Base-by-base conservation (phyloP, 2,888 invertebrate genomes). In the Taenaris catops region DNA sequence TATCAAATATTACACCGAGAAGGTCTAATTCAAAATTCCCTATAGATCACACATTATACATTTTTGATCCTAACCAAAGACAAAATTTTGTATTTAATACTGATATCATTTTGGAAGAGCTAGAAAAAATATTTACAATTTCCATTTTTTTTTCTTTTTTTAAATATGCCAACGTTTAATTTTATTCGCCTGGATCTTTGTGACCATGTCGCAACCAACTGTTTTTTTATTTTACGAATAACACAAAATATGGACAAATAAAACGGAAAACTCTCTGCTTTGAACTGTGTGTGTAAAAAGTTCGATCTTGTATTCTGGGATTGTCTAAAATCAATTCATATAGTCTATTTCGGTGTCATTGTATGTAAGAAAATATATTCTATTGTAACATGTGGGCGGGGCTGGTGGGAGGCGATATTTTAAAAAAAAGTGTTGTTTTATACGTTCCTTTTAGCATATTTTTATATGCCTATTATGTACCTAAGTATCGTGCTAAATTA, bases 41-140 rank as follows among this genome's bases (percentile, higher is more conserved):
- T 83, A 74, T 68, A 79, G 86, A 86, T 86, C 86, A 84, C 86
- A 80, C 80, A 58, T n/a, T n/a, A n/a, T 83, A 80, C 70, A 80
- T 68, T 86, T 84, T 84, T 78, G 83, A 83, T 73, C n/a, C 83
- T 84, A 83, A 84, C 73, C 81, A 76, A 83, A 80, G 69, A 81
- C 58, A 74, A 84, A n/a, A 84, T 84, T 86, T 84, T 79, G 84
- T 81, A 83, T 83, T 80, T 84, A 84, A 86, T 84, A 86, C 86
- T 86, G 86, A 83, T 83, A 80, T n/a, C n/a, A n/a, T 81, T 86
- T 84, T 81, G 86, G 84, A 86, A 84, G 84, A 83, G 73, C 80
- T 81, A 81, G 75, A 83, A 80, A 83, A 74, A 79, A 78, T 80
- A 84, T 86, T 80, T 86, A 84, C 84, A 84, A 73, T 71, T n/a